Conservation (phyloP, 2,888 invertebrate genomes). For the Melinaea menophilus region DNA sequence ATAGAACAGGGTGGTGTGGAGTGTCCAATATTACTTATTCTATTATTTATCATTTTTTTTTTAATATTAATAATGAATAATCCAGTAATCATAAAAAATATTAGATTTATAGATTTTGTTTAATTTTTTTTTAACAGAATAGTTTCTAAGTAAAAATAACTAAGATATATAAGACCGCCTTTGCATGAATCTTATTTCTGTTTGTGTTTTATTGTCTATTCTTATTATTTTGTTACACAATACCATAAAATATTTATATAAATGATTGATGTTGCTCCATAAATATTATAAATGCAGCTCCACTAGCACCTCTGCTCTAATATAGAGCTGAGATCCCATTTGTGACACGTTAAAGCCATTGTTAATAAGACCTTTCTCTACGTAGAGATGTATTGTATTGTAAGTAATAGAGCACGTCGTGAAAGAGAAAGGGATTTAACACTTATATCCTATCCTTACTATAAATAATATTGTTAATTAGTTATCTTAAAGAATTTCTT, state of each 20-base stretch:
- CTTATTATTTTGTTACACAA: no score
- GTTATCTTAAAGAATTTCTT: no score
- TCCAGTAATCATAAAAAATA: no score
- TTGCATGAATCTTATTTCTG: no score
- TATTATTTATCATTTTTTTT: background rate
- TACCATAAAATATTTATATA: no score
- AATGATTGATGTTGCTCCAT: no score
- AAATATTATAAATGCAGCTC: background rate
- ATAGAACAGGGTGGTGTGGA: conserved; percentile 36
- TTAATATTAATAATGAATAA: background rate
- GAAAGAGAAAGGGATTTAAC: conserved; percentile 26
- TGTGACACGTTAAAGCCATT: conserved; percentile 42
- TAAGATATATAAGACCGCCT: no score
- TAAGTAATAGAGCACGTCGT: conserved; percentile 19
- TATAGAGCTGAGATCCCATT: conserved; percentile 46
- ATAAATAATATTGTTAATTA: no score
- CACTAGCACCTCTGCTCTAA: conserved; percentile 4
- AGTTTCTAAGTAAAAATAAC: no score
- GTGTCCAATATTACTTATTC: conserved; percentile 18
- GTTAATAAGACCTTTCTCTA: conserved; percentile 41
- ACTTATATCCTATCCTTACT: background rate
- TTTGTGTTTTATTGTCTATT: no score
- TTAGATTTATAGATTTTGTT: no score
- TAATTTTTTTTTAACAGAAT: no score
- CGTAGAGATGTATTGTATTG: conserved; percentile 28